These are phyloP conservation scores for Perizoma flavofasciatum DNA, from an alignment of 2,888 invertebrate species.

Conservation along the genomic window DNA sequence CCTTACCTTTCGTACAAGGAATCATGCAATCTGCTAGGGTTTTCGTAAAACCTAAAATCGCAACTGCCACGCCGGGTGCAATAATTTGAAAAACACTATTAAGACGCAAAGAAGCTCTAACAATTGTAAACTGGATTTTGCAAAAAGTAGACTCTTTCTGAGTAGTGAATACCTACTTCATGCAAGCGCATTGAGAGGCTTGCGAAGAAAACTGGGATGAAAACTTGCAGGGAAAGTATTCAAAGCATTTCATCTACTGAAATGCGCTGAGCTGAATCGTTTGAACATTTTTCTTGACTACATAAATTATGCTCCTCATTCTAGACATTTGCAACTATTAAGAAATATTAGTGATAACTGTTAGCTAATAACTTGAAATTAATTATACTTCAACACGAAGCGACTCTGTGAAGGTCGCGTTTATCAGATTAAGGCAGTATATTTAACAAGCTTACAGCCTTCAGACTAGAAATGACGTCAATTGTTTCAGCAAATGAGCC, in stretches of 20 bases:
- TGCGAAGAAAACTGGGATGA: slow-evolving; percentile 47
- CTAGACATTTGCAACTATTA: slow-evolving; percentile 22
- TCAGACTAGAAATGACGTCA: slow-evolving; percentile 72
- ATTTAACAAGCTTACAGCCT: slow-evolving; percentile 65
- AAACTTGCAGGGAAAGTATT: slow-evolving; percentile 50
- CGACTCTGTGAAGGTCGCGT: slow-evolving; percentile 49
- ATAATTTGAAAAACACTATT: slow-evolving; percentile 17
- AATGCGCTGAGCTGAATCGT: slow-evolving; percentile 39
- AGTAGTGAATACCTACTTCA: slow-evolving; percentile 46
- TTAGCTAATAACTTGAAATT: slow-evolving; percentile 31
- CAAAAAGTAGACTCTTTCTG: slow-evolving; percentile 42
- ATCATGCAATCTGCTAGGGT: no score
- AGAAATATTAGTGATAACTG: slow-evolving; percentile 25
- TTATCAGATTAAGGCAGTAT: slow-evolving; percentile 66
- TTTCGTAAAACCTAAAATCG: no score
- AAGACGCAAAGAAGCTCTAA: slow-evolving; percentile 28
- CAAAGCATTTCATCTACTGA: slow-evolving; percentile 51
- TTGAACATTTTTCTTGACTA: slow-evolving; percentile 32
- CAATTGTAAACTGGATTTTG: slow-evolving; percentile 31
- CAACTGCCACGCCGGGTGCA: background rate
- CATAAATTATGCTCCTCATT: slow-evolving; percentile 9
- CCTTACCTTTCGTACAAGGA: background rate
- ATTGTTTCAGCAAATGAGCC: slow-evolving; percentile 78
- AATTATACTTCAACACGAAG: slow-evolving; percentile 39
- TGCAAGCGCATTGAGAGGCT: slow-evolving; percentile 42